These are phyloP conservation scores for Drosophila repletoides DNA, from an alignment of 1,140 invertebrate genomes.

Conservation along the genomic window DNA sequence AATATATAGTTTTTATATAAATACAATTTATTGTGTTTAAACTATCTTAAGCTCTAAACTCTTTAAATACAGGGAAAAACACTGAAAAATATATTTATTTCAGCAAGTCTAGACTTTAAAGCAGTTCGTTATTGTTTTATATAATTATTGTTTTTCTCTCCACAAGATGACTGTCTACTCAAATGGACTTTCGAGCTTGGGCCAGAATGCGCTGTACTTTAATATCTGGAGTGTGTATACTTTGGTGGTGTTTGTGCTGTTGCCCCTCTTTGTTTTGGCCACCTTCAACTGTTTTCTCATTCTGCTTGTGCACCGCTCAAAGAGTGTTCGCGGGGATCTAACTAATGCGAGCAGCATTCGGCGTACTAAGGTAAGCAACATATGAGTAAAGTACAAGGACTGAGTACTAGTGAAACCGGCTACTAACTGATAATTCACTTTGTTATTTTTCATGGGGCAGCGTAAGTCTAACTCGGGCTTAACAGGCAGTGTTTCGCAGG, in stretches of 20 bases:
- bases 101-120: too few species aligned
- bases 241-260: slow-evolving; percentile 86
- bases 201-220: slow-evolving; percentile 84
- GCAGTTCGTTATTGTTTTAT: too few species aligned
- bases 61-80: too few species aligned
- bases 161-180: slow-evolving; percentile 63
- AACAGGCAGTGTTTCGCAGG: slow-evolving; percentile 83
- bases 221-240: slow-evolving; percentile 87
- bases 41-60: too few species aligned
- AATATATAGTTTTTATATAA: too few species aligned
- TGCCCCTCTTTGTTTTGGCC: slow-evolving; percentile 87
- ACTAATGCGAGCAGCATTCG: slow-evolving; percentile 83
- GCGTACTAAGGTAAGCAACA: slow-evolving; percentile 64
- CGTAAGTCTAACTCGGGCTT: slow-evolving; percentile 58
- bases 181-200: slow-evolving; percentile 73
- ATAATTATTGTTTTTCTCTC: background rate
- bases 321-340: slow-evolving; percentile 84
- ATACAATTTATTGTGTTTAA: too few species aligned
- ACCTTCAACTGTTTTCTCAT: slow-evolving; percentile 90
- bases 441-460: background rate
- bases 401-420: too few species aligned
- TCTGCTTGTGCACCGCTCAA: slow-evolving; percentile 85
- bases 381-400: too few species aligned
- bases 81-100: too few species aligned
- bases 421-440: background rate